Evolutionary conservation across 2,888 invertebrate genomes (phyloP).

Genomic region (Cephus rjabovi): DNA sequence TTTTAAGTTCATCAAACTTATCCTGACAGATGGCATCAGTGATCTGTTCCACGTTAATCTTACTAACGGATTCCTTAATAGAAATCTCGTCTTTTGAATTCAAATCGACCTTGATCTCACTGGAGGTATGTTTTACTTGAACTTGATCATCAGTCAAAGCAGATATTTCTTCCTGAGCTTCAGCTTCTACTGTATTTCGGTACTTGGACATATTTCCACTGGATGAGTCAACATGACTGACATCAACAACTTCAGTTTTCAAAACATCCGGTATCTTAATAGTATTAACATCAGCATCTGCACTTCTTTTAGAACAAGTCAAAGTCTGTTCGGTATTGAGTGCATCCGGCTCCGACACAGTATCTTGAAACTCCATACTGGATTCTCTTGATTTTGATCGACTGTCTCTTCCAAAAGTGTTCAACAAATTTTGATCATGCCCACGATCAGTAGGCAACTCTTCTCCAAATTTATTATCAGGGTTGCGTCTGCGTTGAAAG

Average conservation of each 20-base stretch:
- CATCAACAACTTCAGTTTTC: not conserved
- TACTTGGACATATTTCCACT: not conserved
- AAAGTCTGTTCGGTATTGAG: not conserved
- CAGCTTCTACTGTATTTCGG: not conserved
- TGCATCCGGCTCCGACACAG: constrained; percentile 6
- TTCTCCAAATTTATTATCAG: not conserved
- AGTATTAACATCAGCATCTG: not conserved
- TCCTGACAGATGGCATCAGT: constrained; percentile 49
- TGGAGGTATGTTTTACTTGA: not conserved
- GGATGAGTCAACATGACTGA: not conserved
- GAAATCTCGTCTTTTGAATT: not conserved
- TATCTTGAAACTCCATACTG: constrained; percentile 17
- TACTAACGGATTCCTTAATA: not conserved
- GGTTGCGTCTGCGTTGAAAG: not conserved
- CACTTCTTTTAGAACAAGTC: not conserved
- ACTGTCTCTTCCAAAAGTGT: not conserved
- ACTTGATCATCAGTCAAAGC: not conserved
- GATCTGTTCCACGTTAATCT: constrained; percentile 22
- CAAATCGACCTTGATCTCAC: not conserved
- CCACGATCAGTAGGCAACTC: not conserved
- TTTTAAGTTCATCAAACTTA: constrained; percentile 53
- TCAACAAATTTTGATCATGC: not conserved
- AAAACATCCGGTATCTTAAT: not conserved
- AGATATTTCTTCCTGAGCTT: not conserved
- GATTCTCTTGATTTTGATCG: constrained; percentile 10